phyloP scores from a whole-genome alignment of 2,888 invertebrate genomes.

The Coelopa pilipes region DNA sequence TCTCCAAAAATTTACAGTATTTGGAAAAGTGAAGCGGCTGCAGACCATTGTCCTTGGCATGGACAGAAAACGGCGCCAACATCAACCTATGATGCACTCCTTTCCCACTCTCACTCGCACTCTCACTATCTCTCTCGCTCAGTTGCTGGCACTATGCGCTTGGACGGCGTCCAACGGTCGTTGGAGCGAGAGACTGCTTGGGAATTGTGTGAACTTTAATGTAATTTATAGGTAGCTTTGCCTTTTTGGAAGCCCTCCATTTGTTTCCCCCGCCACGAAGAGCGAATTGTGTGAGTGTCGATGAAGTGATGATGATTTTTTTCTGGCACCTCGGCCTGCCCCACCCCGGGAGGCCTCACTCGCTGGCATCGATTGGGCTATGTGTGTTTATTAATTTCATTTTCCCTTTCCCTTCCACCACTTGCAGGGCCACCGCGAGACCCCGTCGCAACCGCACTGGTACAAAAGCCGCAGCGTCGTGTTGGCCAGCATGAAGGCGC shows the following conservation, averaged over 20 bases:
- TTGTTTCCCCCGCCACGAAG: neutral
- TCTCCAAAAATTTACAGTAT: too few species aligned
- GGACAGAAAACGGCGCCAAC: slow-evolving; percentile 13
- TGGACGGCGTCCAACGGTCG: neutral
- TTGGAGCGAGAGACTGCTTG: neutral
- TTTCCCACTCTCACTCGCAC: too few species aligned
- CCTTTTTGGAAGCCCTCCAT: slow-evolving; percentile 19
- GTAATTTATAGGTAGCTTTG: slow-evolving; percentile 6
- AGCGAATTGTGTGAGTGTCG: neutral
- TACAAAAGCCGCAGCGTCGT: slow-evolving; percentile 87
- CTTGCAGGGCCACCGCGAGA: slow-evolving; percentile 64
- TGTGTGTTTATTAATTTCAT: neutral
- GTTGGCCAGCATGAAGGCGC: slow-evolving; percentile 87
- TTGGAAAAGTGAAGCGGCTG: neutral
- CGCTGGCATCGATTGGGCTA: neutral
- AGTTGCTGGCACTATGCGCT: neutral
- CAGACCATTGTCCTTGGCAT: neutral
- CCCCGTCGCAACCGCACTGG: slow-evolving; percentile 76
- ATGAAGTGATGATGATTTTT: too few species aligned
- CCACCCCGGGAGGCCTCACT: neutral
- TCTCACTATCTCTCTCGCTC: neutral
- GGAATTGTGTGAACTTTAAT: neutral
- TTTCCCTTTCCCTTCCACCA: neutral
- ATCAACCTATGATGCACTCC: too few species aligned
- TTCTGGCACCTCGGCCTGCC: too few species aligned